Evolutionary conservation across 1,140 invertebrate species (phyloP), one percentile per base, ranked within the genome.

Genomic region (Drosophila athabasca): DNA sequence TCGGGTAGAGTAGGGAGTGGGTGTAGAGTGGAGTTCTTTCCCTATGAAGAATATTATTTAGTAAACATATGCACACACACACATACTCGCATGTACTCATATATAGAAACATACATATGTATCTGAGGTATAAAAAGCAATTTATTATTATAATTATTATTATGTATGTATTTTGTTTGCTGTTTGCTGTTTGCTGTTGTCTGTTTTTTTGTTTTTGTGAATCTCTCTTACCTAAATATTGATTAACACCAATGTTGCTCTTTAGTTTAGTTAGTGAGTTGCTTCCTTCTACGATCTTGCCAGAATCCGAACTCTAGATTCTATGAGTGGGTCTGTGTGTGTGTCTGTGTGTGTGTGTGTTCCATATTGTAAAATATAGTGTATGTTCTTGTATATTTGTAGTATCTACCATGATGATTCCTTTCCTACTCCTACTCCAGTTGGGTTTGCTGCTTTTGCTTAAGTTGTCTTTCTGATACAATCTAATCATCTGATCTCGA

Each of bases 41-140:
- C 17, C 9, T 22, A 19, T 15, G 8, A 24, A 2, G 26, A 26
- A 39, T 17, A 11, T 35, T 3, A 11, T 35, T 3, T 35, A 11
- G 31, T 11, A 35, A 11, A 35, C 31, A 35, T 35, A 31, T 24
- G 35, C 68, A 68, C 51, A 70, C 17, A 70, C 17, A 19, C 17
- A 19, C 17, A 19, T 19, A 1, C 17, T 19, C 17, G 17, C 46
- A 73, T 50, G 73, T 50, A 62, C 44, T 46, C 29, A 78, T 39
- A 64, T 60, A 62, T 68, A 79, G 57, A 79, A 74, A 79, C 57
- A 79, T 65, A n/a, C n/a, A n/a, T n/a, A n/a, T n/a, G n/a, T n/a
- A 68, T 74, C 62, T 67, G 58, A 81, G 74, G 73, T 81, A 77
- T 61, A 68, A 81, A 81, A 82, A 82, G 73, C 73, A 46, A 45